phyloP scores from a whole-genome alignment of 2,888 invertebrate species.

The Dasysyrphus tricinctus region DNA sequence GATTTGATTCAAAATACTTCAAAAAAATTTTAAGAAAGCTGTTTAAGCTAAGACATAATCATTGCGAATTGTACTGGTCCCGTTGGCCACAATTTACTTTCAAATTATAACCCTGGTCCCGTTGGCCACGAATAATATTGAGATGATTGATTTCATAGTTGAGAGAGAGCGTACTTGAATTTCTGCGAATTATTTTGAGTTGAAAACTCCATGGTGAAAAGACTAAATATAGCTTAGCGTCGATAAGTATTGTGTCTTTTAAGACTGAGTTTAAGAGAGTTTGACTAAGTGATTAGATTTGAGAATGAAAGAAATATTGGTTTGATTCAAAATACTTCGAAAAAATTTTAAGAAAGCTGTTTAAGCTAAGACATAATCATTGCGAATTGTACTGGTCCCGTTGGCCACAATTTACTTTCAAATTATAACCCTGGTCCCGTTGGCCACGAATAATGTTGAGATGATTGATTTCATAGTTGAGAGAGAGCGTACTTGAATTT shows the following conservation, averaged over 20 bases:
- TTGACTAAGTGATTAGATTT: background rate
- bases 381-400: background rate
- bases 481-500: background rate
- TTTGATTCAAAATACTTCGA: background rate
- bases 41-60: background rate
- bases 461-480: background rate
- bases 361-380: background rate
- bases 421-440: background rate
- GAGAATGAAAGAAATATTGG: background rate
- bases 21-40: background rate
- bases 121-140: background rate
- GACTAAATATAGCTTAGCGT: too few relatives aligned
- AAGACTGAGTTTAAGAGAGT: background rate
- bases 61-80: background rate
- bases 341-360: background rate
- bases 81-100: background rate
- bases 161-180: background rate
- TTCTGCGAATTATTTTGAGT: background rate
- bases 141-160: background rate
- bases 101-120: background rate
- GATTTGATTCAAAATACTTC: constrained; percentile 2
- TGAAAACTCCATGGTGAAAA: background rate
- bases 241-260: background rate
- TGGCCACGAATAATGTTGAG: background rate
- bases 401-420: background rate